These are phyloP conservation scores for Epsilonema sp. DNA, from an alignment of 2,888 invertebrate genomes.

Conservation along the genomic window DNA sequence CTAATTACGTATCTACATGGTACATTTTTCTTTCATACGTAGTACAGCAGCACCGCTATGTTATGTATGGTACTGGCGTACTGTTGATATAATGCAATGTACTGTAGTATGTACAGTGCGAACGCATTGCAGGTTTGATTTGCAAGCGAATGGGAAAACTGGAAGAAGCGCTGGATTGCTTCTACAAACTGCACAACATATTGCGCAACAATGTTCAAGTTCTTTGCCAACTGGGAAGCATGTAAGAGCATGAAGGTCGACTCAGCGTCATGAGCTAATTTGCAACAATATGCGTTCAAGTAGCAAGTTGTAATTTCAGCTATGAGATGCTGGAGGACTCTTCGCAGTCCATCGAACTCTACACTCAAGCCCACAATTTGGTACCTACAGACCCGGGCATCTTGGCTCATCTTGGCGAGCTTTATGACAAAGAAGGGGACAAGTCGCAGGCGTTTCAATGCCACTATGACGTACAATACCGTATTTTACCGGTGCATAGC, in stretches of 20 bases:
- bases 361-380: constrained; percentile 55
- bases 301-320: too few species aligned
- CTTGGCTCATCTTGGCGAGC: constrained; percentile 64
- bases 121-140: constrained; percentile 46
- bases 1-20: too few species aligned
- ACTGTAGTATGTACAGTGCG: too few species aligned
- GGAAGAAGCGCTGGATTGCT: constrained; percentile 55
- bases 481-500: too few species aligned
- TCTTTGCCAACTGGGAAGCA: constrained; percentile 53
- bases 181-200: constrained; percentile 52
- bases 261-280: too few species aligned
- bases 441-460: constrained; percentile 68
- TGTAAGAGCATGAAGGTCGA: constrained; percentile 39
- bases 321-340: constrained; percentile 45
- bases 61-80: too few species aligned
- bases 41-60: too few species aligned
- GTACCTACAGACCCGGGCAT: constrained; percentile 73
- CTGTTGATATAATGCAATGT: too few species aligned
- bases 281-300: too few species aligned
- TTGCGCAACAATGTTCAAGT: constrained; percentile 50
- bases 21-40: too few species aligned
- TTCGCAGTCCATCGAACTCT: constrained; percentile 40
- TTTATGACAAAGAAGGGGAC: constrained; percentile 74
- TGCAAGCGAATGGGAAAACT: constrained; percentile 48
- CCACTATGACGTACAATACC: constrained; percentile 54